Base-by-base conservation (phyloP, 1,140 invertebrate species). In the Ips nitidus region DNA sequence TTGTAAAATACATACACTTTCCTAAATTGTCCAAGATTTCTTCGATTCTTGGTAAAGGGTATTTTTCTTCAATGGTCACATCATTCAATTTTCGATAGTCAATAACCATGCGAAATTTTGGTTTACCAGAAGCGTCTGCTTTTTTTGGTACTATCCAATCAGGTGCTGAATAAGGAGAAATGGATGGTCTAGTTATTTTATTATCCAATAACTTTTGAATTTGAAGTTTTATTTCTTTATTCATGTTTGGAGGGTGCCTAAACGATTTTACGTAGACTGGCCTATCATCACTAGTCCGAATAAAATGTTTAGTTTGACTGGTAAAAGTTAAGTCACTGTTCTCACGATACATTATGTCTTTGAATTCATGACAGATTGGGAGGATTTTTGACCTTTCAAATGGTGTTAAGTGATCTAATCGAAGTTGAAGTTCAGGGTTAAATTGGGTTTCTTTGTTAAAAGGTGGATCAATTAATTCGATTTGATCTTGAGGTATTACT, bases 1-100 rank as follows among this genome's bases (percentile, higher is more conserved):
- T 80, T 2, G 79, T 75, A 71, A 86, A 86, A 71, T 81, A 83
- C 56, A 75, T 78, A 45, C 77, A 75, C 22, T 80, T 80, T 2
- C 79, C 79, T n/a, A 87, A 60, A 42, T 79, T 76, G 70, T 86
- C 81, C 59, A 82, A 62, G 38, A 81, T 81, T 22, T 85, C 82
- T 2, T 79, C 76, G 7, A 87, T 85, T 7, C 81, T 70, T 6
- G 85, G 85, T 1, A 88, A 65, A 1, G 86, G 86, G 74, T 82
- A 88, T 47, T 70, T 75, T 73, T 87, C 84, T 4, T 75, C 75
- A 39, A 81, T 73, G 7, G 79, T 67, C 45, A 81, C 47, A 52
- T 80, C 75, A 72, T 83, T 83, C 50, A 83, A 52, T 69, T 80
- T 79, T 56, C 81, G 52, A 69, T 79, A 83, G 71, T 82, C 82